These are phyloP conservation scores for Melipona quadrifasciata DNA, from an alignment of 1,140 invertebrate species.

Conservation along the genomic window DNA sequence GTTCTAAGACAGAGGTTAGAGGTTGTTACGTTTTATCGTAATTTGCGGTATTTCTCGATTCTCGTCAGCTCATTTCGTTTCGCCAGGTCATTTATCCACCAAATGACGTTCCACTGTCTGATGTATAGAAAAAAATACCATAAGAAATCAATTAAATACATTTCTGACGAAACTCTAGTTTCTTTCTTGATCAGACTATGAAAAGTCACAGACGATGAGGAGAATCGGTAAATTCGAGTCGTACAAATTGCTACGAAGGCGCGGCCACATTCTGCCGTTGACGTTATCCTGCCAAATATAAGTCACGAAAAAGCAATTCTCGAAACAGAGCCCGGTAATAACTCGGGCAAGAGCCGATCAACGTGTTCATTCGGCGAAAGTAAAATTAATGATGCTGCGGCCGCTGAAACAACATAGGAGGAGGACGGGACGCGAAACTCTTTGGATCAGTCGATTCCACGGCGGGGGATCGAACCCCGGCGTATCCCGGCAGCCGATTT, in stretches of 20 bases:
- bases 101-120: too few species aligned
- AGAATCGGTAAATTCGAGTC: too few species aligned
- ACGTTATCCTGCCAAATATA: not conserved
- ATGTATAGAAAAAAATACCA: too few species aligned
- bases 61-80: not conserved
- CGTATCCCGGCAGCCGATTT: conserved; percentile 42
- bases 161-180: too few species aligned
- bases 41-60: not conserved
- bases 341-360: not conserved
- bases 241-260: too few species aligned
- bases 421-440: not conserved
- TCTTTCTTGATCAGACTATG: too few species aligned
- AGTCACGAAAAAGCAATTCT: not conserved
- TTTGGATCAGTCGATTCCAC: not conserved
- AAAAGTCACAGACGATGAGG: too few species aligned
- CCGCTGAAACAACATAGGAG: too few species aligned
- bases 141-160: too few species aligned
- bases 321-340: not conserved
- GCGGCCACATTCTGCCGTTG: not conserved
- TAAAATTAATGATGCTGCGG: conserved; percentile 39
- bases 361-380: conserved; percentile 4
- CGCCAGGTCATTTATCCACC: too few species aligned
- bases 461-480: not conserved
- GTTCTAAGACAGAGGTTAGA: too few species aligned
- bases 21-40: not conserved